phyloP scores from a whole-genome alignment of 1,140 invertebrate species.

The Goniozus legneri region DNA sequence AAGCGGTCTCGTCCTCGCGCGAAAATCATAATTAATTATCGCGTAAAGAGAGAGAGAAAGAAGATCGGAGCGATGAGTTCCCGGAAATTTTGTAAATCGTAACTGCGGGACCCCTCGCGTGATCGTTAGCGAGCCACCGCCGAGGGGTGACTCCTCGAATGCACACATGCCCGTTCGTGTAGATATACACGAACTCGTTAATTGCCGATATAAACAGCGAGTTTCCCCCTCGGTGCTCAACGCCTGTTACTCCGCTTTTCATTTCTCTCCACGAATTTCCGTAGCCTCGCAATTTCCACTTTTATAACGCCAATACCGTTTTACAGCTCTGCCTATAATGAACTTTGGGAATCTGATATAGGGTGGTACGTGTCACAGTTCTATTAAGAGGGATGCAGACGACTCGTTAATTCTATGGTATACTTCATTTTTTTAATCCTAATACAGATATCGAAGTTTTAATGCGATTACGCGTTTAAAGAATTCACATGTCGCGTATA shows the following conservation, averaged over 20 bases:
- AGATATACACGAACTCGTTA: constrained; percentile 32
- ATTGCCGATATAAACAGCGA: constrained; percentile 35
- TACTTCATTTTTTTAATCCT: too few relatives aligned
- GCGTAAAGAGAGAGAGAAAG: not conserved
- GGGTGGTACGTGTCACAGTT: too few relatives aligned
- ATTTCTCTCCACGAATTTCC: constrained; percentile 1
- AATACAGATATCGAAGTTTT: too few relatives aligned
- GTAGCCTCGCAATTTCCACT: constrained; percentile 4
- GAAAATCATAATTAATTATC: not conserved
- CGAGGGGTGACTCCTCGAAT: constrained; percentile 13
- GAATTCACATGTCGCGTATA: too few relatives aligned
- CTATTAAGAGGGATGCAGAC: too few relatives aligned
- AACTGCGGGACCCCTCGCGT: constrained; percentile 4
- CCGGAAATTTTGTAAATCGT: constrained; percentile 23
- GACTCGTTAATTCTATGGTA: too few relatives aligned
- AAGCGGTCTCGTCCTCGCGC: not conserved
- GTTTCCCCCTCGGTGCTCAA: constrained; percentile 31
- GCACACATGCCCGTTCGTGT: too few relatives aligned
- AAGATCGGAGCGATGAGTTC: constrained; percentile 10
- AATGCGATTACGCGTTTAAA: too few relatives aligned
- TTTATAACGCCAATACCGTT: constrained; percentile 31
- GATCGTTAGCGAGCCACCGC: constrained; percentile 21
- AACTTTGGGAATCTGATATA: too few relatives aligned
- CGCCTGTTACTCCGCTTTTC: constrained; percentile 1
- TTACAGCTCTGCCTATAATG: constrained; percentile 20